Evolutionary conservation across 2,113 vertebrate genomes (phyloP).

Genomic region (Lophochroa leadbeateri): DNA sequence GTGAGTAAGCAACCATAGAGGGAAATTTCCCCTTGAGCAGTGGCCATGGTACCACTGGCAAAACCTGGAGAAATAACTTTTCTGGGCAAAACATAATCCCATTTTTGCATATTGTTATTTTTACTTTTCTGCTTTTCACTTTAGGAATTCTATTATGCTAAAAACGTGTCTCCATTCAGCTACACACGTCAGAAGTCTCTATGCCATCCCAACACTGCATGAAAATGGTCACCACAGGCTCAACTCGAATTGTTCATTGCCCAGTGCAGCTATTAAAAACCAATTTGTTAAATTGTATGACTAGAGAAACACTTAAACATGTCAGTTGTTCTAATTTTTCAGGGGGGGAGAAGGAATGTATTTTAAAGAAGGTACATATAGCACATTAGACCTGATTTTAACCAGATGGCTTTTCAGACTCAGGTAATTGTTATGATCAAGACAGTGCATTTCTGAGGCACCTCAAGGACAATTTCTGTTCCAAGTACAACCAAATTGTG

Average conservation of each 20-base stretch:
- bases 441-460: constrained; percentile 13
- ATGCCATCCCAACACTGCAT: background rate
- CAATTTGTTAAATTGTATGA: constrained; percentile 24
- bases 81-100: background rate
- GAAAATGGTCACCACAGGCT: constrained; percentile 15
- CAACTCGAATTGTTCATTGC: background rate
- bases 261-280: constrained; percentile 29
- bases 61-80: background rate
- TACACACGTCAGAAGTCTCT: background rate
- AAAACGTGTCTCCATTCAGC: background rate
- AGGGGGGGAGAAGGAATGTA: background rate
- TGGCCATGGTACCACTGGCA: background rate
- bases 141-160: background rate
- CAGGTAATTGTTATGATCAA: constrained; percentile 46
- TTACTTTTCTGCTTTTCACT: background rate
- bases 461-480: constrained; percentile 52
- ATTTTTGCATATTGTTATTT: background rate
- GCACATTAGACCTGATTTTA: constrained; percentile 12
- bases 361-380: background rate
- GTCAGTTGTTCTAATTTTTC: constrained; percentile 25
- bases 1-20: background rate
- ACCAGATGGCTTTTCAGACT: constrained; percentile 53
- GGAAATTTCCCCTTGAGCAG: background rate
- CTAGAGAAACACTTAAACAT: constrained; percentile 31
- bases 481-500: constrained; percentile 1